Evolutionary conservation across 2,113 vertebrate genomes (phyloP), one percentile per base, ranked within the genome.

Genomic region (Brevimyrus niger): DNA sequence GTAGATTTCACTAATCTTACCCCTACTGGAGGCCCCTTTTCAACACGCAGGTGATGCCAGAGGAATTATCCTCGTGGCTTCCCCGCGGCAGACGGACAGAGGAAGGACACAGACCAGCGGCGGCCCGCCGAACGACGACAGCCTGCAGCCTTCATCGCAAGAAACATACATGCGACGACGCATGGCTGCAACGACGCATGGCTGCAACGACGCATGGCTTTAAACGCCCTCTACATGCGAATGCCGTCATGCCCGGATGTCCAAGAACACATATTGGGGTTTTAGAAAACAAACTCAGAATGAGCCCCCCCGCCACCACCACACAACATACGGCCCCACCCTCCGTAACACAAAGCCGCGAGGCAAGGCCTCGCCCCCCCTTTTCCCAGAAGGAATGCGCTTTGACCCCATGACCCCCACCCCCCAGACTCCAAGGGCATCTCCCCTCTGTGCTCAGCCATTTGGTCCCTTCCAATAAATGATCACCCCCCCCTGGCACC

Each of bases 381-480:
- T 90, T 92, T 92, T 91, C 90, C 88, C 46, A 11, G 17, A 88
- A 91, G 92, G 93, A 95, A 95, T 96, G 94, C 48, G 92, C 91
- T 91, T 90, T 96, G 94, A 96, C 95, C 95, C 90, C 86, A 9
- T 80, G 94, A 91, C 94, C 94, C 92, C n/a, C 27, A 13, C 58
- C 61, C 61, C 76, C 91, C 93, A 93, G 93, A 94, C 95, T 96
- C 93, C 95, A 95, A 95, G 95, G 95, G 94, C 92, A 90, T 93
- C 61, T 93, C 94, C 92, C 92, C 94, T 90, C 92, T 91, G 83
- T 93, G 50, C 47, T 47, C 46, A 58, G 65, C 95, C 94, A 96
- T 96, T 95, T 96, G 95, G 93, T 93, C 91, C 89, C 92, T 94
- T 94, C 90, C 91, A 94, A 94, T 95, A 95, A 96, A 95, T 95